A percentile compares a stretch with the other conserved stretches of the same genome.
Conservation (phyloP, 1,140 invertebrate species). For the Venturia canescens region DNA sequence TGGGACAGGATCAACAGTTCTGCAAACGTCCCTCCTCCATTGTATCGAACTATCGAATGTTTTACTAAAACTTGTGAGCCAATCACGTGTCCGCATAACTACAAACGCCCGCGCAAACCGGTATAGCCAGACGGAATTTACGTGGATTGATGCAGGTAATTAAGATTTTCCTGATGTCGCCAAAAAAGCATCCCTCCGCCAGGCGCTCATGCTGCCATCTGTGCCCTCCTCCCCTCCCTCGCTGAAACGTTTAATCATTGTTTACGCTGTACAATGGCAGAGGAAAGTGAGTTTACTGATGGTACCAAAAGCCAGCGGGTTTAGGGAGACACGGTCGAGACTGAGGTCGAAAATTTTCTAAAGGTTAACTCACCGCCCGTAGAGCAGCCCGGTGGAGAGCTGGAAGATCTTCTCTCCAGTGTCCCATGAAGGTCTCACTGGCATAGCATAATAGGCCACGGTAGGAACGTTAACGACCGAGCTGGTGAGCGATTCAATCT, state of each 20-base stretch:
- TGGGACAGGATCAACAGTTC: conserved; percentile 50
- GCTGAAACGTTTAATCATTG: conserved; percentile 57
- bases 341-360: conserved; percentile 54
- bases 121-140: no score
- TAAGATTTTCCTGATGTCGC: conserved; percentile 46
- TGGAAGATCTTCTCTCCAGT: not conserved
- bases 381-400: not conserved
- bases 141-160: conserved; percentile 55
- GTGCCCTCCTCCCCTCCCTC: not conserved
- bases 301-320: conserved; percentile 1
- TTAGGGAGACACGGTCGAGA: not conserved
- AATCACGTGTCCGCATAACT: no score
- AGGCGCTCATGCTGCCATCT: not conserved
- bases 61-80: not conserved
- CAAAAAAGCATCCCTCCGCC: conserved; percentile 42
- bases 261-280: conserved; percentile 59
- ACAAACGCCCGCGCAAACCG: no score
- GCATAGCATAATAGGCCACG: conserved; percentile 49
- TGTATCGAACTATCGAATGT: not conserved
- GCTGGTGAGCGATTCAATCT: conserved; percentile 60
- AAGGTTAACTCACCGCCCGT: conserved; percentile 45
- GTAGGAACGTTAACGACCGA: conserved; percentile 57
- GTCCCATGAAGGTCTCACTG: conserved; percentile 34
- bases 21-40: conserved; percentile 58
- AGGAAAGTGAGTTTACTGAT: conserved; percentile 38